Evolutionary conservation across 2,113 vertebrate species (phyloP).

Genomic region (Xiphorhynchus elegans): DNA sequence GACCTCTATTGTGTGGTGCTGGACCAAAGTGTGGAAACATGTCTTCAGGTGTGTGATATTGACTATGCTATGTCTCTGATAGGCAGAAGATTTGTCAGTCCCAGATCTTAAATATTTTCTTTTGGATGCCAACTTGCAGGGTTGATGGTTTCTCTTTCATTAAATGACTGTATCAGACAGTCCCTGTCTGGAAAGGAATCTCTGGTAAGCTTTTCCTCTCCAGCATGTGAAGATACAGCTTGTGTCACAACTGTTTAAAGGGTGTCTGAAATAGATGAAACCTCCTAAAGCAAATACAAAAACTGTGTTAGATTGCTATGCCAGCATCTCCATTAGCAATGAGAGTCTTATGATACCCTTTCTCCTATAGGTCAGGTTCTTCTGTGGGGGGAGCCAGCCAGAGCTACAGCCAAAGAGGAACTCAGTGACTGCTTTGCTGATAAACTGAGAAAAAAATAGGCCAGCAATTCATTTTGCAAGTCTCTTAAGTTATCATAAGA

Average conservation of each 20-base stretch:
- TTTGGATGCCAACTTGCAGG: background rate
- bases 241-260: background rate
- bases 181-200: background rate
- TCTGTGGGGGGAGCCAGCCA: background rate
- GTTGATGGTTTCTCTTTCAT: background rate
- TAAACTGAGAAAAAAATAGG: background rate
- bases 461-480: background rate
- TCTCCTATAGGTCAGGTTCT: background rate
- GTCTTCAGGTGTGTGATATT: background rate
- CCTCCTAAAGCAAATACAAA: background rate
- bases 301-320: background rate
- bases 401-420: background rate
- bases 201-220: background rate
- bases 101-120: background rate
- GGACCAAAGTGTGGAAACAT: background rate
- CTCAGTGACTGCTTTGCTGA: background rate
- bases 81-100: background rate
- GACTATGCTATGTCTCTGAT: accelerated
- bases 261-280: background rate
- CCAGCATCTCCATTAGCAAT: background rate
- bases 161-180: background rate
- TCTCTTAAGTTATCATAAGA: constrained; percentile 9
- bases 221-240: background rate
- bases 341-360: background rate
- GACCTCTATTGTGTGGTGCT: background rate